Percentiles rank a stretch among this genome's conserved stretches.
Conservation (phyloP, 2,113 vertebrate genomes). For the Hiodon tergisus region DNA sequence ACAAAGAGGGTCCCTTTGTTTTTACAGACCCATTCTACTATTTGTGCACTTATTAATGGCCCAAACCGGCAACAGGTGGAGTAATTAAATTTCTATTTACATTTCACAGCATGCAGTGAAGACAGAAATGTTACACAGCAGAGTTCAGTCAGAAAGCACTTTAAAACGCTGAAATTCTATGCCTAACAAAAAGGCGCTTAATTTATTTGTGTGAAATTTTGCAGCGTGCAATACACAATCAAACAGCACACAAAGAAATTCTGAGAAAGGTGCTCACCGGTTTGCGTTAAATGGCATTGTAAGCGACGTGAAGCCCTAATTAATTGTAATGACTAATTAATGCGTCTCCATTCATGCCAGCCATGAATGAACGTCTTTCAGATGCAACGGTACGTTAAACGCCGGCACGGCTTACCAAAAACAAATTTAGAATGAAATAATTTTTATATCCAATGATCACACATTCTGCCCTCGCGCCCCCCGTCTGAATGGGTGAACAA, state of each 20-base stretch:
- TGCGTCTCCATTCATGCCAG: background rate
- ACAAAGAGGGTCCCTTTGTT: background rate
- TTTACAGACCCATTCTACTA: background rate
- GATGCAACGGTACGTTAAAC: too few relatives aligned
- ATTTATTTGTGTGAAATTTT: too few relatives aligned
- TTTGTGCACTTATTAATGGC: background rate
- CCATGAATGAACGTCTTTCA: background rate
- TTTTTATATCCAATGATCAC: too few relatives aligned
- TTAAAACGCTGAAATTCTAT: too few relatives aligned
- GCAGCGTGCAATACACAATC: background rate
- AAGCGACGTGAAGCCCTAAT: background rate
- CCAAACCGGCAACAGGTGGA: conserved; percentile 3
- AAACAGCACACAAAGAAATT: background rate
- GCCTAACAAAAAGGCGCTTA: too few relatives aligned
- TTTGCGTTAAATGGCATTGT: too few relatives aligned
- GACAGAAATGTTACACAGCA: too few relatives aligned
- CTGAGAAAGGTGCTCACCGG: background rate
- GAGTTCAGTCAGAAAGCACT: too few relatives aligned
- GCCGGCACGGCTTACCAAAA: too few relatives aligned
- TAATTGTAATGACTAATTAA: background rate
- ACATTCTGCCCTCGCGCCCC: too few relatives aligned
- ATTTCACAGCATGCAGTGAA: background rate
- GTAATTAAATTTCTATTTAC: conserved; percentile 6
- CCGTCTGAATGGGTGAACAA: too few relatives aligned
- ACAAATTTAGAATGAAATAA: too few relatives aligned